A percentile compares a stretch with the other conserved stretches of the same genome.
phyloP scores from a whole-genome alignment of 2,113 vertebrate genomes.

The Sylvilagus bachmani region DNA sequence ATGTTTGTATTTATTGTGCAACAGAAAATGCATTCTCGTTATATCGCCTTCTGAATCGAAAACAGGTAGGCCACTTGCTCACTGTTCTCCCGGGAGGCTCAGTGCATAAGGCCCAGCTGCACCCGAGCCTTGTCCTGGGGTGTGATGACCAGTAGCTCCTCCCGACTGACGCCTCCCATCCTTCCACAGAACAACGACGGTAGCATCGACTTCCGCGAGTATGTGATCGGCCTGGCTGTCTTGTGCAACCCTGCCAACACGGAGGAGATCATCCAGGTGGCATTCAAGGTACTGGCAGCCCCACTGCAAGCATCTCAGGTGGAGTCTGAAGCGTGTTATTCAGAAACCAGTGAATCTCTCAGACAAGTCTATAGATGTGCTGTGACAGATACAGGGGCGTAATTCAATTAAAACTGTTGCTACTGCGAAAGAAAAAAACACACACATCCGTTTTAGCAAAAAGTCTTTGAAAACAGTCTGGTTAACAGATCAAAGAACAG shows the following conservation, averaged over 20 bases:
- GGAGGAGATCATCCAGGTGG: constrained; percentile 95
- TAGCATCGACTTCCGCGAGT: constrained; percentile 98
- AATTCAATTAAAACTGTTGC: constrained; percentile 85
- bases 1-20: background rate
- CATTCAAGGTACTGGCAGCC: constrained; percentile 93
- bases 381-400: constrained; percentile 79
- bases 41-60: background rate
- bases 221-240: constrained; percentile 97
- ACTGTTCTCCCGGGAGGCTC: background rate
- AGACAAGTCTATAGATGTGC: constrained; percentile 80
- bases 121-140: background rate
- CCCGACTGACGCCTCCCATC: constrained; percentile 44
- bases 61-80: background rate
- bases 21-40: background rate
- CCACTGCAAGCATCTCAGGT: constrained; percentile 64
- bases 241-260: constrained; percentile 97
- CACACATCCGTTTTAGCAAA: constrained; percentile 60
- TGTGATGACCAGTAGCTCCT: background rate
- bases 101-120: background rate
- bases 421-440: constrained; percentile 78
- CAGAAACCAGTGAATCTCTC: constrained; percentile 74
- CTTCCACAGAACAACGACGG: constrained; percentile 93
- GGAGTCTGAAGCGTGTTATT: constrained; percentile 84
- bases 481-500: constrained; percentile 72
- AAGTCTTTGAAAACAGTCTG: constrained; percentile 70